Conservation (phyloP, 2,797 vertebrate genomes). For the Phoxinus dragarum region DNA sequence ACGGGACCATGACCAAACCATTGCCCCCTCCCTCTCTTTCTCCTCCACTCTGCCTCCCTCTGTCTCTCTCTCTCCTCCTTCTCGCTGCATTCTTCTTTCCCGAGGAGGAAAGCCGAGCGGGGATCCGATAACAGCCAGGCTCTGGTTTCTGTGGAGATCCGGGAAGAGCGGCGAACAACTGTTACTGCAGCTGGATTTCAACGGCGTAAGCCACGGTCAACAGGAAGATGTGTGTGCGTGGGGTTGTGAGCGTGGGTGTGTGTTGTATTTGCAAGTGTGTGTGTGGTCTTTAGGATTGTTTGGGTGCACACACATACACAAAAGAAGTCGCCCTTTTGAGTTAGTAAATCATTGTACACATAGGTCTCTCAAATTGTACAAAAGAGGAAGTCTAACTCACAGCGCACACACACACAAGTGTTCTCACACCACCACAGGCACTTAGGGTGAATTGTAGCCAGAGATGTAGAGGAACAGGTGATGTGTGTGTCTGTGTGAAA, state of each 20-base stretch:
- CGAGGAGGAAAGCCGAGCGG: slow-evolving; percentile 40
- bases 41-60: slow-evolving; percentile 53
- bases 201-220: slow-evolving; percentile 29
- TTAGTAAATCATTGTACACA: slow-evolving; percentile 1
- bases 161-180: slow-evolving; percentile 60
- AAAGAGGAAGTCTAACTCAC: slow-evolving; percentile 25
- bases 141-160: slow-evolving; percentile 59
- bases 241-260: slow-evolving; percentile 18
- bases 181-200: slow-evolving; percentile 59
- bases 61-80: slow-evolving; percentile 31
- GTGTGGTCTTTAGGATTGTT: slow-evolving; percentile 37
- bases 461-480: slow-evolving; percentile 49
- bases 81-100: slow-evolving; percentile 45
- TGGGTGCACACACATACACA: slow-evolving; percentile 18
- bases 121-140: slow-evolving; percentile 58
- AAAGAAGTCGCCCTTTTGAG: neutral
- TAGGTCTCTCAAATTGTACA: neutral
- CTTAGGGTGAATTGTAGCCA: slow-evolving; percentile 5
- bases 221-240: slow-evolving; percentile 33
- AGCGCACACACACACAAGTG: slow-evolving; percentile 12
- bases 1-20: slow-evolving; percentile 78
- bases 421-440: slow-evolving; percentile 10
- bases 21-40: slow-evolving; percentile 65
- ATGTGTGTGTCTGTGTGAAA: slow-evolving; percentile 34
- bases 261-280: slow-evolving; percentile 35